Percentiles rank a stretch among this genome's conserved stretches.
Conservation (phyloP, 2,113 vertebrate genomes). For the Cebus imitator region DNA sequence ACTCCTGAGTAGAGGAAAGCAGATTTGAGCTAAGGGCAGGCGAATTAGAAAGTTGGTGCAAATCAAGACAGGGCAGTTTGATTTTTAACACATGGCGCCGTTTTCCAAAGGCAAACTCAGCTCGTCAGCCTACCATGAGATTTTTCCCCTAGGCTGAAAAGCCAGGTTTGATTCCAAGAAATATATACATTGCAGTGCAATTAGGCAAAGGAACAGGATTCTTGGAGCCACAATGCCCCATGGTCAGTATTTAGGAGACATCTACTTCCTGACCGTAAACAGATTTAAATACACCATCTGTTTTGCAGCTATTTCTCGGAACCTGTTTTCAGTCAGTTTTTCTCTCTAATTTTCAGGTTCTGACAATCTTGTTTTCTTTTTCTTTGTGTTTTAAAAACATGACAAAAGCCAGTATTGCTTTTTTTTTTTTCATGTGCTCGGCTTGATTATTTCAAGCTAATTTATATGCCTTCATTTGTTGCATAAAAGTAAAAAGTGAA, state of each 20-base stretch:
- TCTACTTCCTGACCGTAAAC: conserved; percentile 47
- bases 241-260: conserved; percentile 34
- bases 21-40: not conserved
- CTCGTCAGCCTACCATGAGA: conserved; percentile 18
- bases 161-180: conserved; percentile 56
- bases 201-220: not conserved
- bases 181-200: not conserved
- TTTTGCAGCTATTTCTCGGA: not conserved
- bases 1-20: not conserved
- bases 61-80: not conserved
- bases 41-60: not conserved
- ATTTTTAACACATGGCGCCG: conserved; percentile 10
- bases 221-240: not conserved
- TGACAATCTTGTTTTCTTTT: conserved; percentile 42
- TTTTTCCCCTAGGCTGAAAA: conserved; percentile 6
- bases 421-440: not conserved
- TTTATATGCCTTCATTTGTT: not conserved
- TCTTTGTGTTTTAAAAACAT: not conserved
- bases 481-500: not conserved
- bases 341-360: conserved; percentile 14
- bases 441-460: not conserved
- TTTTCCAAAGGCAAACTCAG: conserved; percentile 38
- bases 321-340: conserved; percentile 17
- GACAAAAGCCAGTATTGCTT: conserved; percentile 31
- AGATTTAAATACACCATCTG: conserved; percentile 45